Conservation (phyloP, 2,888 invertebrate species). For the Plutella xylostella region DNA sequence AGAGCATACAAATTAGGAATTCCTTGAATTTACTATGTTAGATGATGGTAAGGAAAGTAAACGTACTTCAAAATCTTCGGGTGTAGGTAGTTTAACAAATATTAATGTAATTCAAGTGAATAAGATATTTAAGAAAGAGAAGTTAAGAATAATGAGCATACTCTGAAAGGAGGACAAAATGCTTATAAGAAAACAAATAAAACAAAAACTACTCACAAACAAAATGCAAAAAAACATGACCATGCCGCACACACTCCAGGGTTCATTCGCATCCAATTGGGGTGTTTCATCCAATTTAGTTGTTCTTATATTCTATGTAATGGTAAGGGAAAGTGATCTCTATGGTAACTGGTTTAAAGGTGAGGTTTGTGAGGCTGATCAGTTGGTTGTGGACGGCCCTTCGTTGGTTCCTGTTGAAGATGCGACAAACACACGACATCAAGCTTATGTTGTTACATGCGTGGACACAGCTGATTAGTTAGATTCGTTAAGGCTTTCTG, state of each 20-base stretch:
- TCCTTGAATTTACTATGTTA: too few relatives aligned
- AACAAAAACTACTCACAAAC: conserved; percentile 60
- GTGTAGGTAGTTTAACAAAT: too few relatives aligned
- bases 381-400: conserved; percentile 56
- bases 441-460: conserved; percentile 57
- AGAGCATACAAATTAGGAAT: too few relatives aligned
- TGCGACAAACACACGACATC: conserved; percentile 52
- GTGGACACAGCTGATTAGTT: too few relatives aligned
- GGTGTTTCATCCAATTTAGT: not conserved
- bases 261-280: conserved; percentile 21
- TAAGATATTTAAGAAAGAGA: too few relatives aligned
- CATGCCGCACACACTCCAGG: conserved; percentile 54
- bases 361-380: conserved; percentile 30
- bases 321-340: conserved; percentile 12
- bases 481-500: too few relatives aligned
- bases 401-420: conserved; percentile 63
- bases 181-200: conserved; percentile 16
- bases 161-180: too few relatives aligned
- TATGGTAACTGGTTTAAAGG: conserved; percentile 10
- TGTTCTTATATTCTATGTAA: conserved; percentile 1
- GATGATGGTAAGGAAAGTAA: too few relatives aligned
- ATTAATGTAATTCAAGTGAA: too few relatives aligned
- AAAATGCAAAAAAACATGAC: conserved; percentile 61
- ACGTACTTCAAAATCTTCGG: too few relatives aligned
- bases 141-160: too few relatives aligned